Evolutionary conservation across 1,140 invertebrate species (phyloP).

Genomic region (Drosophila tani): DNA sequence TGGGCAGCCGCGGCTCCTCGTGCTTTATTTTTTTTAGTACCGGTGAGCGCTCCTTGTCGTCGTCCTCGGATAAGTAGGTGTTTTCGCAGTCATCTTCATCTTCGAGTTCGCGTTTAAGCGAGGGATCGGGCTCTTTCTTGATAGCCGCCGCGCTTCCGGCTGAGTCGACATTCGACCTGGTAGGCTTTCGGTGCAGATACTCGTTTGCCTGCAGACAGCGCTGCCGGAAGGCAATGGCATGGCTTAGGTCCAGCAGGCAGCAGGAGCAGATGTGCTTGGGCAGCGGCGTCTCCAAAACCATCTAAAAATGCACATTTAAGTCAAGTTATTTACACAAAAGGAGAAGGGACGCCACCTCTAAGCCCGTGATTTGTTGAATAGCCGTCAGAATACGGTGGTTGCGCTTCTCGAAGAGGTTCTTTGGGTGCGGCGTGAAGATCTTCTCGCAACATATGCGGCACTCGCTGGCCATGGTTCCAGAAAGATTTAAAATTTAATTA

Average conservation of each 20-base stretch:
- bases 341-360: conserved; percentile 28
- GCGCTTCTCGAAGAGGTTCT: conserved; percentile 54
- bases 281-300: conserved; percentile 14
- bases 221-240: conserved; percentile 56
- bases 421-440: conserved; percentile 52
- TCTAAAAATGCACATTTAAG: conserved; percentile 18
- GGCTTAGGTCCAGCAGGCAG: conserved; percentile 60
- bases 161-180: no score
- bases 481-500: neutral
- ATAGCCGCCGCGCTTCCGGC: no score
- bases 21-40: neutral
- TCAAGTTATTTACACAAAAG: neutral
- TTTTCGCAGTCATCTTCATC: neutral
- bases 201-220: conserved; percentile 53
- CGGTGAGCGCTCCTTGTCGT: neutral
- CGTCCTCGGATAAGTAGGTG: neutral
- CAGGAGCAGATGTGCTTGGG: conserved; percentile 67
- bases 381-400: conserved; percentile 38
- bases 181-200: neutral
- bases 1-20: neutral
- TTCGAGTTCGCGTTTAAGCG: neutral
- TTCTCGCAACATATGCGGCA: conserved; percentile 60
- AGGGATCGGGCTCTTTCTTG: conserved; percentile 5
- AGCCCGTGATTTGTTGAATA: conserved; percentile 51
- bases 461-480: conserved; percentile 19